Conservation (phyloP, 2,888 invertebrate genomes). For the Thecophora atra region DNA sequence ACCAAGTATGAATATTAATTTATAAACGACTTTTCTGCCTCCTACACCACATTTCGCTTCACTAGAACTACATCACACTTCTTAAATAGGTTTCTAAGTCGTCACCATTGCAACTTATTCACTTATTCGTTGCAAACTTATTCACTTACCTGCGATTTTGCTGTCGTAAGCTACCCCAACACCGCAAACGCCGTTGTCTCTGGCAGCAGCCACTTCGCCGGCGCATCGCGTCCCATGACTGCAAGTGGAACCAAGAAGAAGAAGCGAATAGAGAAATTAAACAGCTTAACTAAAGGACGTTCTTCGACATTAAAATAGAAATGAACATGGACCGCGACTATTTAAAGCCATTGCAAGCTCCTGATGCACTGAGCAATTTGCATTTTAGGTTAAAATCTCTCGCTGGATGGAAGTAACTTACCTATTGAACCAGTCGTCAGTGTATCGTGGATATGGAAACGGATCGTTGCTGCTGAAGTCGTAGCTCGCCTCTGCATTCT, state of each 20-base stretch:
- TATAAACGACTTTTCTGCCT: too few species aligned
- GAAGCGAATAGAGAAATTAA: too few species aligned
- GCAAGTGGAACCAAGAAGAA: constrained; percentile 39
- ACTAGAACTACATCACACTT: neutral
- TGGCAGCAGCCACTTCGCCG: constrained; percentile 97
- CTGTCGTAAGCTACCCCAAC: constrained; percentile 99
- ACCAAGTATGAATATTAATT: too few species aligned
- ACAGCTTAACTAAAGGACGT: neutral
- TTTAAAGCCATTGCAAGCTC: neutral
- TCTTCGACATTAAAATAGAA: neutral
- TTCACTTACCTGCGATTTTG: constrained; percentile 87
- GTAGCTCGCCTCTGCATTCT: constrained; percentile 98
- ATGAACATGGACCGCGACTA: neutral
- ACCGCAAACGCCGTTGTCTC: constrained; percentile 98
- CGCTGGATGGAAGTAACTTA: constrained; percentile 65
- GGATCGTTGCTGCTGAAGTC: constrained; percentile 99
- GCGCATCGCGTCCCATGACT: constrained; percentile 99
- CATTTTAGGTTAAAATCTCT: neutral
- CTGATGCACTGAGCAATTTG: neutral
- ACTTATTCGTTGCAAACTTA: constrained; percentile 7
- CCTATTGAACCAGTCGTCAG: constrained; percentile 99
- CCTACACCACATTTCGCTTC: too few species aligned
- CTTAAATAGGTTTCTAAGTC: neutral
- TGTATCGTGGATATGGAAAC: constrained; percentile 97
- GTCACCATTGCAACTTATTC: neutral